These are phyloP conservation scores for Sparus aurata DNA, from an alignment of 2,797 vertebrate species.

Conservation along the genomic window DNA sequence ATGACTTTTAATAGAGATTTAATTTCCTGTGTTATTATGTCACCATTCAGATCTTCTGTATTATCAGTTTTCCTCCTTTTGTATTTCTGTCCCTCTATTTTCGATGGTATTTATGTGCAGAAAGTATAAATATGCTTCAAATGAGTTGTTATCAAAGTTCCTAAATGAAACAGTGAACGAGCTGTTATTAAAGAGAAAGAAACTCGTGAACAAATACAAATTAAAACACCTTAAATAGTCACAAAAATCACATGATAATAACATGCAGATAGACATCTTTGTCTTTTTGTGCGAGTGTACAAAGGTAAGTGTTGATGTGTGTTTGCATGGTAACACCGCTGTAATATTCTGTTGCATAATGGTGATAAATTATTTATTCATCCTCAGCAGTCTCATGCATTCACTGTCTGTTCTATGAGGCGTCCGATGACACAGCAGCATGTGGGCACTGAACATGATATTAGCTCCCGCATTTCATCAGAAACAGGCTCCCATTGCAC, in stretches of 20 bases:
- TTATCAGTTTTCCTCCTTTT: neutral
- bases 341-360: slow-evolving; percentile 56
- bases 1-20: neutral
- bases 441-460: slow-evolving; percentile 26
- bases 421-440: slow-evolving; percentile 70
- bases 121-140: neutral
- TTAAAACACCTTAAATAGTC: neutral
- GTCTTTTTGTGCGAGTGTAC: neutral
- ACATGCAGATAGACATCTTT: neutral
- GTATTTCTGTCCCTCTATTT: neutral
- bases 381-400: slow-evolving; percentile 43
- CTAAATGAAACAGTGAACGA: neutral
- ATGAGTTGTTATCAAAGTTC: neutral
- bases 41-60: neutral
- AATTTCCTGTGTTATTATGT: neutral
- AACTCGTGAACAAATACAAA: neutral
- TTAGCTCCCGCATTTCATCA: neutral
- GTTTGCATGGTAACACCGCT: slow-evolving; percentile 37
- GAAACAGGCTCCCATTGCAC: neutral
- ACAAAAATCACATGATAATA: too few relatives aligned
- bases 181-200: neutral
- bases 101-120: neutral
- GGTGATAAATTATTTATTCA: slow-evolving; percentile 65
- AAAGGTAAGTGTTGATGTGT: neutral
- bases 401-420: slow-evolving; percentile 62